phyloP scores from a whole-genome alignment of 2,797 vertebrate genomes.

The Argya squamiceps region DNA sequence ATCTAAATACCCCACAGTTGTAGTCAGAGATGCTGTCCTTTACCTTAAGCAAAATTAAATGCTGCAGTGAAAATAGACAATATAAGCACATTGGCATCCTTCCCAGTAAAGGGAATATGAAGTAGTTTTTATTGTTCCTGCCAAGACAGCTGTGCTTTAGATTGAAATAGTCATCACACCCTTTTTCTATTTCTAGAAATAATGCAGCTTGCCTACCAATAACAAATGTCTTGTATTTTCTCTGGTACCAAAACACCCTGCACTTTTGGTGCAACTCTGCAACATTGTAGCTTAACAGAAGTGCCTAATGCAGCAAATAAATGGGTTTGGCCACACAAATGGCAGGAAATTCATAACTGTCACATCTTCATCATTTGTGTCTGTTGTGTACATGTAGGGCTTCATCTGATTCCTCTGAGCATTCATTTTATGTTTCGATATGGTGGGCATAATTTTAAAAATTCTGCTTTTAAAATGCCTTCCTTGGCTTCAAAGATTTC shows the following conservation, averaged over 20 bases:
- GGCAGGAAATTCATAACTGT: not conserved
- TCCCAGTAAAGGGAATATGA: conserved; percentile 46
- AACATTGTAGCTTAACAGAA: not conserved
- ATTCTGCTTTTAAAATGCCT: not conserved
- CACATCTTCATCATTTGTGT: not conserved
- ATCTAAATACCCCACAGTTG: conserved; percentile 46
- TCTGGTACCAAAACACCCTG: not conserved
- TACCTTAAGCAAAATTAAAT: conserved; percentile 67
- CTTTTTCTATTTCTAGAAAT: conserved; percentile 52
- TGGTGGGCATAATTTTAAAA: not conserved
- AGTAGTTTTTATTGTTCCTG: conserved; percentile 38
- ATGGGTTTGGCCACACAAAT: not conserved
- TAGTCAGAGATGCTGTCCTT: conserved; percentile 37
- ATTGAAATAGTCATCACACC: conserved; percentile 30
- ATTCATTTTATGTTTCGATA: not conserved
- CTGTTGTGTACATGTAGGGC: not conserved
- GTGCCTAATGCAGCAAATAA: not conserved
- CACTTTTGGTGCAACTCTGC: conserved; percentile 4
- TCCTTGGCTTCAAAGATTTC: not conserved
- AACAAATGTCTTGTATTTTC: conserved; percentile 31
- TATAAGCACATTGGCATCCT: conserved; percentile 32
- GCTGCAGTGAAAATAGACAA: conserved; percentile 33
- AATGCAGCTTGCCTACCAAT: conserved; percentile 44
- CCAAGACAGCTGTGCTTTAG: conserved; percentile 32
- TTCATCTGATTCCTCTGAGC: not conserved